Evolutionary conservation across 2,797 vertebrate genomes (phyloP).

Genomic region (Anguilla obscura): DNA sequence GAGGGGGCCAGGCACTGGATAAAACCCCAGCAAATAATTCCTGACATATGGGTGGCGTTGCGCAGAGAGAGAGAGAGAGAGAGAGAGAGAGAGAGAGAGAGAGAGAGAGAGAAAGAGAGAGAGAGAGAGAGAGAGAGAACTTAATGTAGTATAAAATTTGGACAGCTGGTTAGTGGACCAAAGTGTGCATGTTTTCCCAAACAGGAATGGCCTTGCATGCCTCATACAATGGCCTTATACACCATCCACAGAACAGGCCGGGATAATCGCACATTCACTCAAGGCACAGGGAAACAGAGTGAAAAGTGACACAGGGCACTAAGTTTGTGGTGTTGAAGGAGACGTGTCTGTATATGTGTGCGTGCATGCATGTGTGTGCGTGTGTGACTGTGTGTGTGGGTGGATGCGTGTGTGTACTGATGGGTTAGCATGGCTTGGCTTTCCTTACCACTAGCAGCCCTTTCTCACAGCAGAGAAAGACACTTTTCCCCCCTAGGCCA

Average conservation of each 20-base stretch:
- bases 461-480: slow-evolving; percentile 15
- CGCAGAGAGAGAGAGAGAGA: slow-evolving; percentile 26
- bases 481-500: neutral
- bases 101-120: slow-evolving; percentile 34
- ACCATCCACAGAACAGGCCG: slow-evolving; percentile 42
- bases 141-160: slow-evolving; percentile 47
- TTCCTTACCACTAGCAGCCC: neutral
- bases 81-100: slow-evolving; percentile 39
- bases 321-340: slow-evolving; percentile 34
- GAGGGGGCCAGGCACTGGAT: slow-evolving; percentile 63
- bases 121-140: slow-evolving; percentile 20
- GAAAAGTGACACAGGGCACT: slow-evolving; percentile 42
- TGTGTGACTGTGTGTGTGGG: neutral
- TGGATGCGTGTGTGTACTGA: neutral
- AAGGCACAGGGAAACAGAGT: slow-evolving; percentile 36
- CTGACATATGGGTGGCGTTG: slow-evolving; percentile 69
- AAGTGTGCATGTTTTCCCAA: slow-evolving; percentile 46
- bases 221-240: slow-evolving; percentile 47
- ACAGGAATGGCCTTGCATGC: slow-evolving; percentile 50
- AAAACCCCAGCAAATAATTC: slow-evolving; percentile 70
- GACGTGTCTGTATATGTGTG: neutral
- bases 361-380: no score
- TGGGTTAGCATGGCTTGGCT: neutral
- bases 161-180: slow-evolving; percentile 52
- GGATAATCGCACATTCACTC: slow-evolving; percentile 48